phyloP scores from a whole-genome alignment of 2,113 vertebrate genomes.

The rat (Rattus norvegicus) region GRCr8 NC_086020.1:69667501-69668000 shows the following conservation, averaged over 20 bases:
- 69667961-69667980: not conserved
- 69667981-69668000: not conserved
- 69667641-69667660: not conserved
- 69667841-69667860: not conserved
- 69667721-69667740: not conserved
- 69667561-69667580: not conserved
- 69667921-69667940: not conserved
- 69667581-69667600: fast-evolving
- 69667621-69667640: not conserved
- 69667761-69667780: not conserved
- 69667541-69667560: not conserved
- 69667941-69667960: not conserved
- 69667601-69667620: not conserved
- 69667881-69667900: not conserved
- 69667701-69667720: not conserved
- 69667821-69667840: not conserved
- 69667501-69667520: not conserved
- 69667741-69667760: not conserved
- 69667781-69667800: not conserved
- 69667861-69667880: not conserved
- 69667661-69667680: fast-evolving
- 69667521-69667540: not conserved
- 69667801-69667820: not conserved
- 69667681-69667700: not conserved
- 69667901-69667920: not conserved